Conservation (phyloP, 2,888 invertebrate species). For the Macrosoma leucophasiata region DNA sequence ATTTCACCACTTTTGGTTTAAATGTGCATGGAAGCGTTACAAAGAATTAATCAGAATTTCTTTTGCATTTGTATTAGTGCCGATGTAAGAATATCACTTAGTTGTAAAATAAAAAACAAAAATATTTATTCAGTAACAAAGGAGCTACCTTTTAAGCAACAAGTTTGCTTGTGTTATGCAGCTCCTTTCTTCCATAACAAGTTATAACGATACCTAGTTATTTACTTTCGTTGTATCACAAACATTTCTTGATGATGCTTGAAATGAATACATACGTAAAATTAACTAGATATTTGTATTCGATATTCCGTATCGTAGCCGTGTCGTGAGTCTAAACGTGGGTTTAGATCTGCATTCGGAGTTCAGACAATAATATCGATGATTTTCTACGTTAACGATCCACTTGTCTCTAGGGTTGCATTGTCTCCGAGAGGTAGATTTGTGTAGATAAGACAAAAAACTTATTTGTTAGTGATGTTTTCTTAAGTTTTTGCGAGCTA, state of each 20-base stretch:
- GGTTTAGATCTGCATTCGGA: constrained; percentile 37
- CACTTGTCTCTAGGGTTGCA: constrained; percentile 51
- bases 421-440: constrained; percentile 38
- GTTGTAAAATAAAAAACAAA: no score
- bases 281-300: background rate
- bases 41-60: no score
- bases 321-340: constrained; percentile 16
- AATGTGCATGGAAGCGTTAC: no score
- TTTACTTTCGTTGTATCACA: background rate
- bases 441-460: constrained; percentile 33
- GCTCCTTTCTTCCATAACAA: background rate
- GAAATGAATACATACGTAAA: background rate
- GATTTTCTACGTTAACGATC: constrained; percentile 59
- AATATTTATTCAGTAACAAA: no score
- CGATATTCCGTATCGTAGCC: constrained; percentile 12
- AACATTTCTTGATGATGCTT: background rate
- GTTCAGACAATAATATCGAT: constrained; percentile 51
- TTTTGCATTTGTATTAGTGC: no score
- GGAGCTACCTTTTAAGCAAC: background rate
- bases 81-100: no score
- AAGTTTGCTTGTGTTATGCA: background rate
- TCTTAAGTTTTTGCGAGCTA: no score
- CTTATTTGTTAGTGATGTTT: no score
- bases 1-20: no score
- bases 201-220: background rate